phyloP scores from a whole-genome alignment of 2,113 vertebrate species.

The Entomyzon cyanotis region DNA sequence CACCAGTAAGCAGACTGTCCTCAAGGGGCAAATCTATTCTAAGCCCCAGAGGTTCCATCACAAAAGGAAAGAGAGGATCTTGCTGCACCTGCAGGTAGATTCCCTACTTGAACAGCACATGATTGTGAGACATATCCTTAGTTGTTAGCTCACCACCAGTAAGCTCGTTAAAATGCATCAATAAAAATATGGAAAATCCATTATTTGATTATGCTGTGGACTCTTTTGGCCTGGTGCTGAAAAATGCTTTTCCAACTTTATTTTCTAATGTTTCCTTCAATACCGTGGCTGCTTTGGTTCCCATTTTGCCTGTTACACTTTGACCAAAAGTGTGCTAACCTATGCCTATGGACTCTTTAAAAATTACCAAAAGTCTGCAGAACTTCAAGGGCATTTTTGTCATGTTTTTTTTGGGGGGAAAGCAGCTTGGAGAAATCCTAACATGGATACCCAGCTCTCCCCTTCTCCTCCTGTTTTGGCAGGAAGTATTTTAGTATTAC shows the following conservation, averaged over 20 bases:
- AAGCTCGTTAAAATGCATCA: background rate
- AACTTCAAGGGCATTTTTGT: background rate
- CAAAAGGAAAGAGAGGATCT: background rate
- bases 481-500: background rate
- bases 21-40: background rate
- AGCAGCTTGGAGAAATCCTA: background rate
- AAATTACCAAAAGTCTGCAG: background rate
- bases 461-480: background rate
- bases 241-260: background rate
- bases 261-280: background rate
- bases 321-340: background rate
- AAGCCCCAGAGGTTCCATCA: background rate
- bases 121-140: background rate
- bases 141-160: background rate
- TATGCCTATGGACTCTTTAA: background rate
- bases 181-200: background rate
- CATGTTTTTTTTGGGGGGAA: fast-evolving
- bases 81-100: background rate
- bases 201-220: background rate
- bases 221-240: background rate
- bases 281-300: background rate
- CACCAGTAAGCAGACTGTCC: background rate
- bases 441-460: background rate
- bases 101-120: background rate
- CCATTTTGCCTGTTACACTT: background rate